Base-by-base conservation (phyloP, 2,113 vertebrate species). In the Myrmecophaga tridactyla region DNA sequence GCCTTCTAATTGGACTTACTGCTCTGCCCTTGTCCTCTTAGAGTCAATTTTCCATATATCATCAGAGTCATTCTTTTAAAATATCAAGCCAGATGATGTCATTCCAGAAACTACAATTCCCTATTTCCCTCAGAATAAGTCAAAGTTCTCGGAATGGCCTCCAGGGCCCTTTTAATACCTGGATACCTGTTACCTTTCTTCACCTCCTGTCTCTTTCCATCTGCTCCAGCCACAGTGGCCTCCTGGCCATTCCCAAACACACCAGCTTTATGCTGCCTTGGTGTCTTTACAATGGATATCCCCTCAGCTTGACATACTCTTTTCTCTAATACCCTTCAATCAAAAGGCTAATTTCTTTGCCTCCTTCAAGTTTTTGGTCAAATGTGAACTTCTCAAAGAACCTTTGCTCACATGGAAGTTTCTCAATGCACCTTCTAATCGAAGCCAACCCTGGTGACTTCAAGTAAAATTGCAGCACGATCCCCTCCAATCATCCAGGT, bases 141-240 rank as follows among this genome's bases (percentile, higher is more conserved):
- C 69, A 20, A 65, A 14, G 70, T 41, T 77, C 20, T 6, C 11
- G 46, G 46, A 82, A 21, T 25, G 69, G 36, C 69, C 10, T 9
- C 29, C 1, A 41, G 1, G 20, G 65, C 65, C 15, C 11, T 15
- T 15, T 0, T 4, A 0, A 58, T 31, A 18, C 13, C 7, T 11
- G 41, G n/a, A 13, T 10, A 21, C n/a, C 36, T 29, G 1, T 67
- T 3, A 46, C 29, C n/a, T 36, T 46, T 76, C 31, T 21, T 65
- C 6, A 20, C 43, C 21, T 41, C 43, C 27, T 62, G 17, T 41
- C 34, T 78, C 23, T 20, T 63, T 92, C 12, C 29, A 21, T 65
- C 46, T 80, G 51, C n/a, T 58, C 51, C 23, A 41, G 78, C 36
- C n/a, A 81, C 7, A 11, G 11, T 78, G 48, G 15, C 76, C 34